A percentile compares a stretch with the other conserved stretches of the same genome.
These are phyloP conservation scores for Rostratula benghalensis DNA, from an alignment of 2,113 vertebrate species.

Conservation along the genomic window DNA sequence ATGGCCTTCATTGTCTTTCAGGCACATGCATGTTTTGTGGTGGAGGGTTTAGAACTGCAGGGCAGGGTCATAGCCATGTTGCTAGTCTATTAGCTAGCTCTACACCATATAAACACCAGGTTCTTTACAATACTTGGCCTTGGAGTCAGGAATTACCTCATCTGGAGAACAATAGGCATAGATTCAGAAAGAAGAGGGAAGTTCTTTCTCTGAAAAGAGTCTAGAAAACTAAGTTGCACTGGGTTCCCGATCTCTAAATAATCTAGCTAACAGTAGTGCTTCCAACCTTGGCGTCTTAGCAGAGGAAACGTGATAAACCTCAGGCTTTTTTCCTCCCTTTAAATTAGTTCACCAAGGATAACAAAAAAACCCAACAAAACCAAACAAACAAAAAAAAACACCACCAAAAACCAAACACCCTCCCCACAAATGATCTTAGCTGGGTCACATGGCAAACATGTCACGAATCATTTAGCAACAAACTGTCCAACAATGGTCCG, in stretches of 20 bases:
- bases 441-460: neutral
- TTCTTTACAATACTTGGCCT: neutral
- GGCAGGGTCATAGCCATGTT: neutral
- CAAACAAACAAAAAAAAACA: neutral
- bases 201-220: neutral
- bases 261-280: neutral
- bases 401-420: too few relatives aligned
- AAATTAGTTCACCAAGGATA: neutral
- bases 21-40: fast-evolving
- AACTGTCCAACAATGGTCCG: neutral
- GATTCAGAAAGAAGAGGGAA: neutral
- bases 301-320: neutral
- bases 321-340: neutral
- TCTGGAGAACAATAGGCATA: neutral
- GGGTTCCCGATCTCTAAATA: neutral
- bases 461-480: neutral
- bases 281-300: neutral
- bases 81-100: neutral
- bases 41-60: neutral
- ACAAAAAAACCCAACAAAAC: neutral
- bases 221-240: neutral
- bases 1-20: neutral
- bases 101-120: neutral
- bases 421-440: neutral
- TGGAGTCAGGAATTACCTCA: neutral